Evolutionary conservation across 2,888 invertebrate species (phyloP).

Genomic region (Aleiodes leptofemur): DNA sequence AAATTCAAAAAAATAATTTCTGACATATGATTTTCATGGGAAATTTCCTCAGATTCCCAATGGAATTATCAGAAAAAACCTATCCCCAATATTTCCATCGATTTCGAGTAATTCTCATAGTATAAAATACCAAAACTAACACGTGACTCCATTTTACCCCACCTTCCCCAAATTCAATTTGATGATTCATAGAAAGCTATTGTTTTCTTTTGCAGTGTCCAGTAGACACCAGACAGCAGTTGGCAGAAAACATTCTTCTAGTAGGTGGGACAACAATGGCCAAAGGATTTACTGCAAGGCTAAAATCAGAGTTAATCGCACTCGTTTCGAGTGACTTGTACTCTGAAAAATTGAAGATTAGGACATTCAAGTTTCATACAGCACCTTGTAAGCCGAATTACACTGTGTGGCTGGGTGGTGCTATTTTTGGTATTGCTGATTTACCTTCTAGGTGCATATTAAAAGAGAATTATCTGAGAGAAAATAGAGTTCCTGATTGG

Average conservation of each 20-base stretch:
- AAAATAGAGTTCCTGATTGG: slow-evolving; percentile 89
- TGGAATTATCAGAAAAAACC: too few species aligned
- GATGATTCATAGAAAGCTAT: slow-evolving; percentile 6
- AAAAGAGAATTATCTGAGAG: slow-evolving; percentile 85
- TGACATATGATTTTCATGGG: too few species aligned
- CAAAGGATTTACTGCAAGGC: slow-evolving; percentile 88
- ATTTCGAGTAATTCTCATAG: too few species aligned
- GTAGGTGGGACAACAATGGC: slow-evolving; percentile 91
- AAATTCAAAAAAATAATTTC: too few species aligned
- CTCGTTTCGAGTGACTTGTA: slow-evolving; percentile 81
- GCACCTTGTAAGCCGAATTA: slow-evolving; percentile 89
- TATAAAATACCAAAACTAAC: too few species aligned
- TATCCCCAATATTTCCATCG: too few species aligned
- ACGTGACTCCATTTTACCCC: too few species aligned
- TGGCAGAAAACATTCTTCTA: slow-evolving; percentile 90
- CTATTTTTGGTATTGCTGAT: slow-evolving; percentile 86
- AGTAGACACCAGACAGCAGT: slow-evolving; percentile 85
- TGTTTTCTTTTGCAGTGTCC: slow-evolving; percentile 80
- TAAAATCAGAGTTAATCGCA: slow-evolving; percentile 85
- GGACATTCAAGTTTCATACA: slow-evolving; percentile 87
- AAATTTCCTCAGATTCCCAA: too few species aligned
- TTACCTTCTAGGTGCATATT: slow-evolving; percentile 83
- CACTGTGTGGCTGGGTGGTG: slow-evolving; percentile 91
- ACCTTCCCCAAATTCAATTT: too few species aligned
- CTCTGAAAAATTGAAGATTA: slow-evolving; percentile 79